phyloP scores from a whole-genome alignment of 2,797 vertebrate species.

The Xyrichtys novacula region DNA sequence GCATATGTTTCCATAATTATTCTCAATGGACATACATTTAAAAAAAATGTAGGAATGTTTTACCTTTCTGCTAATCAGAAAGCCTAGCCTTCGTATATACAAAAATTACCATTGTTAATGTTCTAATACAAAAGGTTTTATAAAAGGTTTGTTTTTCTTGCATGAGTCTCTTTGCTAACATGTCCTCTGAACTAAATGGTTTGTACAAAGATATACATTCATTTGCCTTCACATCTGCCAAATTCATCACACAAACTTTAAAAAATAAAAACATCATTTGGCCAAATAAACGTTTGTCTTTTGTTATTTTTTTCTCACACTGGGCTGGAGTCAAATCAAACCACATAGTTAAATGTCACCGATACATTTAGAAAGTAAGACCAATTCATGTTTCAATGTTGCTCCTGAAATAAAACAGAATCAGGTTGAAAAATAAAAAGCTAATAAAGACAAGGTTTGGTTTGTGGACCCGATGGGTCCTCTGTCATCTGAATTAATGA shows the following conservation, averaged over 20 bases:
- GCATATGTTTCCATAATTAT: slow-evolving; percentile 97
- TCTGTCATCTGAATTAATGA: slow-evolving; percentile 42
- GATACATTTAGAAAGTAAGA: slow-evolving; percentile 44
- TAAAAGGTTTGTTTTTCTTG: slow-evolving; percentile 91
- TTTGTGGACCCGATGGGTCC: slow-evolving; percentile 30
- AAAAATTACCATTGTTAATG: slow-evolving; percentile 99
- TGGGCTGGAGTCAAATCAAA: slow-evolving; percentile 64
- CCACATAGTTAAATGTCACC: slow-evolving; percentile 40
- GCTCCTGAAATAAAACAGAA: slow-evolving; percentile 40
- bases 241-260: slow-evolving; percentile 75
- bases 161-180: slow-evolving; percentile 93
- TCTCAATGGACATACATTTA: slow-evolving; percentile 97
- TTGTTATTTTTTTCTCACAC: too few species aligned
- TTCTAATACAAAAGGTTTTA: slow-evolving; percentile 99
- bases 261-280: slow-evolving; percentile 68
- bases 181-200: slow-evolving; percentile 92
- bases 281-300: slow-evolving; percentile 61
- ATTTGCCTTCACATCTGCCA: slow-evolving; percentile 86
- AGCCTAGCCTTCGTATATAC: slow-evolving; percentile 97
- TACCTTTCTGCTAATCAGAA: slow-evolving; percentile 98
- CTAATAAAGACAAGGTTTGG: slow-evolving; percentile 47
- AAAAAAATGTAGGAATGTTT: slow-evolving; percentile 99
- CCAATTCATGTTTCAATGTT: slow-evolving; percentile 34
- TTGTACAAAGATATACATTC: slow-evolving; percentile 95
- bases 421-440: slow-evolving; percentile 29